Percentiles rank a stretch among this genome's conserved stretches.
Evolutionary conservation across 2,113 vertebrate species (phyloP).

Genomic region (Trogon melanurus): DNA sequence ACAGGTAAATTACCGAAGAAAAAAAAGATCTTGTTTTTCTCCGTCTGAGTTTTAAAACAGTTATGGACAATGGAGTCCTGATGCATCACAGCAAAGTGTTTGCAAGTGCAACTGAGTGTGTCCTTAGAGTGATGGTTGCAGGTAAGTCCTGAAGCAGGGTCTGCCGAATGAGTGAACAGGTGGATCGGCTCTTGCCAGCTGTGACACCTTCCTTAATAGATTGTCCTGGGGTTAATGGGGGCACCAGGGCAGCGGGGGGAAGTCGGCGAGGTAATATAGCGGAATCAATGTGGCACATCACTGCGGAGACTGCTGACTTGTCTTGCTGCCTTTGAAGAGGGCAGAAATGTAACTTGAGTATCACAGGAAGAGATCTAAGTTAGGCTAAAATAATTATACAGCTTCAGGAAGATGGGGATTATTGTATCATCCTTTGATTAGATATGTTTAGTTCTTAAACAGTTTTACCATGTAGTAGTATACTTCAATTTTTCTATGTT

Average conservation of each 20-base stretch:
- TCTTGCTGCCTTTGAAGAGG: background rate
- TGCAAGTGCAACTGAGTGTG: background rate
- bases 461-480: background rate
- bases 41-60: background rate
- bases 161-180: constrained; percentile 24
- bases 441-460: background rate
- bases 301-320: background rate
- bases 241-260: constrained; percentile 34
- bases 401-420: background rate
- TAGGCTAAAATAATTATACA: background rate
- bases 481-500: background rate
- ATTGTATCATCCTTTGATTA: background rate
- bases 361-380: background rate
- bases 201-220: background rate
- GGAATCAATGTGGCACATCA: constrained; percentile 29
- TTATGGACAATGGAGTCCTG: background rate
- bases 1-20: background rate
- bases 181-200: background rate
- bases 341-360: background rate
- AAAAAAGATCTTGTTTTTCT: background rate
- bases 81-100: fast-evolving
- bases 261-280: background rate
- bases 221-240: constrained; percentile 72
- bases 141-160: constrained; percentile 3
- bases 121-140: background rate